Percentiles rank a stretch among this genome's conserved stretches.
phyloP scores from a whole-genome alignment of 2,113 vertebrate species.

The Leptobrachium ailaonicum region DNA sequence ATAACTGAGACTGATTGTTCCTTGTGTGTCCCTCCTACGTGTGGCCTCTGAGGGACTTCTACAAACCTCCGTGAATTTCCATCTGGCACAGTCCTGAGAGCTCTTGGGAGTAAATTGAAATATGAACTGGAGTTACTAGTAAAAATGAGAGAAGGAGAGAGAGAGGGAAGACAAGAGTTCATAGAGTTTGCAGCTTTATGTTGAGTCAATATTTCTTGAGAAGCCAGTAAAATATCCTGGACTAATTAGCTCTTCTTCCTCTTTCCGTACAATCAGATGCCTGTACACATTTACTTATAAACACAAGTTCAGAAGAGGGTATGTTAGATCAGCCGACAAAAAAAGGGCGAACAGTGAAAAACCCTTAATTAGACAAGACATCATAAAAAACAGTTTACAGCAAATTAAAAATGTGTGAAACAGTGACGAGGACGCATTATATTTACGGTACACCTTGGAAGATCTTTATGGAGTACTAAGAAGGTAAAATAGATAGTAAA shows the following conservation, averaged over 20 bases:
- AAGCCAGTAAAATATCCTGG: constrained; percentile 7
- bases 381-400: not conserved
- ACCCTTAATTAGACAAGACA: not conserved
- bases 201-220: constrained; percentile 5
- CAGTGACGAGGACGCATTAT: not conserved
- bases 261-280: not conserved
- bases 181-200: constrained; percentile 64
- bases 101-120: constrained; percentile 94
- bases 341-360: not conserved
- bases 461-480: not conserved
- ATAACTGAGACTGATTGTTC: constrained; percentile 83
- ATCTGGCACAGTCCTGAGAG: constrained; percentile 90
- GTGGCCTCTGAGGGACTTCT: constrained; percentile 88
- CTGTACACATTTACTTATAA: constrained; percentile 10
- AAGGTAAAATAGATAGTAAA: too few relatives aligned
- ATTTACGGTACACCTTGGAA: not conserved
- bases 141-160: constrained; percentile 51
- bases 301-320: constrained; percentile 12
- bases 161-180: constrained; percentile 54
- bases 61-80: constrained; percentile 85
- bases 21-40: constrained; percentile 83
- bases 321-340: not conserved
- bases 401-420: not conserved
- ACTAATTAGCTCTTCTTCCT: not conserved
- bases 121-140: constrained; percentile 77